Evolutionary conservation across 2,888 invertebrate species (phyloP).

Genomic region (Machimus atricapillus): DNA sequence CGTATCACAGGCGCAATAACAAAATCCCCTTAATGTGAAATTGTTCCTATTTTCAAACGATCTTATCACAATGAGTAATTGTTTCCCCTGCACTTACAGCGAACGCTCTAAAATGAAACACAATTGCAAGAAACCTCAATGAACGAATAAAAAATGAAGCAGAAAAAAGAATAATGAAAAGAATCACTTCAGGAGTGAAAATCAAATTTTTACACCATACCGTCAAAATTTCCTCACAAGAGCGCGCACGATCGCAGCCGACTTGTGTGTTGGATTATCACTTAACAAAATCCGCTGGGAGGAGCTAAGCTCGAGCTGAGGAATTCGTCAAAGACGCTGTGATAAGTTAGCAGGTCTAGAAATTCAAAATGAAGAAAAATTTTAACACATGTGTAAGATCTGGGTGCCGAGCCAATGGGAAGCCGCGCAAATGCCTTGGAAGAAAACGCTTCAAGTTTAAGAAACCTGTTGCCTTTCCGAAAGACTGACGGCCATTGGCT

Average conservation of each 20-base stretch:
- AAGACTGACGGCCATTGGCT: not conserved
- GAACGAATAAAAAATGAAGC: not conserved
- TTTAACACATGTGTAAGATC: not conserved
- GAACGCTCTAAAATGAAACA: not conserved
- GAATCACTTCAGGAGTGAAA: conserved; percentile 42
- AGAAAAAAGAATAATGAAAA: conserved; percentile 8
- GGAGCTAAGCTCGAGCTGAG: not conserved
- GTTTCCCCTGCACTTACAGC: conserved; percentile 5
- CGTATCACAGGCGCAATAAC: not conserved
- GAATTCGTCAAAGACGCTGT: not conserved
- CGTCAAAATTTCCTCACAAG: conserved; percentile 42
- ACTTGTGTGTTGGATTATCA: conserved; percentile 30
- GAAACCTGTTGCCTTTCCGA: not conserved
- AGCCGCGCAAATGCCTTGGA: not conserved
- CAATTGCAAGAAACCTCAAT: conserved; percentile 1
- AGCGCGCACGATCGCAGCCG: not conserved
- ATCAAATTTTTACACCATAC: conserved; percentile 47
- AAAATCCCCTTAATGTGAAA: not conserved
- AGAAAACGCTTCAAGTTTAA: not conserved
- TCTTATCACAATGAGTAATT: not conserved
- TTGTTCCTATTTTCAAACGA: not conserved
- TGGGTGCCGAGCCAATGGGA: not conserved
- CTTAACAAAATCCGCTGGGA: conserved; percentile 2
- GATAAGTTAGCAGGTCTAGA: conserved; percentile 7
- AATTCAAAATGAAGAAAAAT: conserved; percentile 36